Evolutionary conservation across 2,888 invertebrate genomes (phyloP).

Genomic region (Prosapia bicincta): DNA sequence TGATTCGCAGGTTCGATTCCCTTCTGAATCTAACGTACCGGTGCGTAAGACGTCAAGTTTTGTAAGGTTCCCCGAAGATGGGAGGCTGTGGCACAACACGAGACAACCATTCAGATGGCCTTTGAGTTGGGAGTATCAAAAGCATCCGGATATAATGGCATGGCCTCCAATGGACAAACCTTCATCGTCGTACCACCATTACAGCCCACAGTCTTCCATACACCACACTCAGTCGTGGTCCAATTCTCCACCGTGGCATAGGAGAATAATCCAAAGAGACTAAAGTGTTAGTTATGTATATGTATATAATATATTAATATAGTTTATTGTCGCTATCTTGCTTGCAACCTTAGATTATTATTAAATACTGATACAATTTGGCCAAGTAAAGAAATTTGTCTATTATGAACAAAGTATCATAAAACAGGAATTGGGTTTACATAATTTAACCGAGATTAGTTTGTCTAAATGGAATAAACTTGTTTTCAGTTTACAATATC

Average conservation of each 20-base stretch:
- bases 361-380: background rate
- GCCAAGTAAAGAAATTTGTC: background rate
- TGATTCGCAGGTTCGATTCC: slow-evolving; percentile 4
- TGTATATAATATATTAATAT: background rate
- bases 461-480: no score
- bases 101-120: slow-evolving; percentile 13
- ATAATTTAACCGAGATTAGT: no score
- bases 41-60: slow-evolving; percentile 11
- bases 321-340: background rate
- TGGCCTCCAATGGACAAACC: slow-evolving; percentile 3
- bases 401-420: no score
- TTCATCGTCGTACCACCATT: background rate
- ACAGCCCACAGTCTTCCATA: background rate
- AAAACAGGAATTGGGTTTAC: no score
- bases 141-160: background rate
- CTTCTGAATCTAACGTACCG: slow-evolving; percentile 13
- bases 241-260: slow-evolving; percentile 7
- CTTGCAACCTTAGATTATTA: background rate
- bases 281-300: slow-evolving; percentile 17
- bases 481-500: no score
- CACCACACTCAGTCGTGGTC: background rate
- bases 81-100: background rate
- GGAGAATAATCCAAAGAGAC: slow-evolving; percentile 23
- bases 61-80: slow-evolving; percentile 16
- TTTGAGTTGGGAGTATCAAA: background rate